Evolutionary conservation across 2,113 vertebrate species (phyloP).

Genomic region (Aphelocoma coerulescens): DNA sequence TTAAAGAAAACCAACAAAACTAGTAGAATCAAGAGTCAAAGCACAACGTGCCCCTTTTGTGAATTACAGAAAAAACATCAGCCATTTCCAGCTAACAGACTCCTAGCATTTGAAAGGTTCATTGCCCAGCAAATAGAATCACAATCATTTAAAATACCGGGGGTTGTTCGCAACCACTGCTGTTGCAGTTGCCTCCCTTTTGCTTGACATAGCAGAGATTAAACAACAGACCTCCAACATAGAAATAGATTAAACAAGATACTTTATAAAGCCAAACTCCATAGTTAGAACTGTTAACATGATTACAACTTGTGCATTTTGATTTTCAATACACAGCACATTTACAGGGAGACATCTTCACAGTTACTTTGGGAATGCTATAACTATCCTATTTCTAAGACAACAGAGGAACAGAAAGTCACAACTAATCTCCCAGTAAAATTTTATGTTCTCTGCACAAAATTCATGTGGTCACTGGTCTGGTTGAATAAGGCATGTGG

Average conservation of each 20-base stretch:
- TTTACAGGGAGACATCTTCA: neutral
- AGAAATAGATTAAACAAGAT: slow-evolving; percentile 31
- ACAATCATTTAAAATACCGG: neutral
- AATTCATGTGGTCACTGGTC: neutral
- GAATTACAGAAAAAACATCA: neutral
- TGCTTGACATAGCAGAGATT: neutral
- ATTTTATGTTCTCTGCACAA: neutral
- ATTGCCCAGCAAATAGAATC: slow-evolving; percentile 16
- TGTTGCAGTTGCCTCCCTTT: neutral
- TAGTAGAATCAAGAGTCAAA: neutral
- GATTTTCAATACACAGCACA: neutral
- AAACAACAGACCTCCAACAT: slow-evolving; percentile 23
- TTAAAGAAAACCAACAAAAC: neutral
- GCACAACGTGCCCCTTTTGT: neutral
- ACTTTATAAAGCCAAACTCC: neutral
- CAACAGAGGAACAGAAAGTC: neutral
- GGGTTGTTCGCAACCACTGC: neutral
- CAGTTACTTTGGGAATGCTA: neutral
- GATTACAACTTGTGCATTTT: neutral
- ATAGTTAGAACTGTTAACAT: neutral
- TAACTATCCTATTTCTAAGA: neutral
- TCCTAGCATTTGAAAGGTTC: neutral
- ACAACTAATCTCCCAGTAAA: neutral
- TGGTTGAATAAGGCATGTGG: rapidly evolving
- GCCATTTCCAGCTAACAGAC: neutral